Evolutionary conservation across 2,888 invertebrate genomes (phyloP), one percentile per base, ranked within the genome.

Genomic region (Ischnura elegans): DNA sequence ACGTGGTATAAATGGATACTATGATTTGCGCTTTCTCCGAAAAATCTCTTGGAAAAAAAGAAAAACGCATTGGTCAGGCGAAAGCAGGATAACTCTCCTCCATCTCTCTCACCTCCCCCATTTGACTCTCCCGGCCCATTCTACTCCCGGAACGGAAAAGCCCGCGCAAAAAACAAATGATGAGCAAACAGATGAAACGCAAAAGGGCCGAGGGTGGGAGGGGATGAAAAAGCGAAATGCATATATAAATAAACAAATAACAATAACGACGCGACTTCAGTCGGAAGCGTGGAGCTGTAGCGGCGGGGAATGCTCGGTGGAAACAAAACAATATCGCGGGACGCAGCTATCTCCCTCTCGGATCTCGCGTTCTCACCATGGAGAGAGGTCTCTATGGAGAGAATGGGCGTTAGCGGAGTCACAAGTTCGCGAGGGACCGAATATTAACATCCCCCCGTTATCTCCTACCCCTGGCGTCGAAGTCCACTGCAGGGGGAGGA

Each of bases 181-280:
- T 19, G 51, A 51, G 3, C 25, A 76, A 76, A 76, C 76, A 76
- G 36, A 76, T 76, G 76, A 76, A 76, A 76, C 76, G 76, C 76
- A 16, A 76, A 36, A 36, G 29, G 36, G 36, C 13, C 76, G 66
- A 66, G 61, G 25, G 66, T 29, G 66, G 13, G n/a, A 29, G 36
- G 36, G 36, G 66, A n/a, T 8, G n/a, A 25, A 19, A 61, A 19
- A 61, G n/a, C 29, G 16, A 29, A 29, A 36, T 36, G 76, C 36
- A 36, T n/a, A 36, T 36, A 76, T 76, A 36, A 36, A 76, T 76
- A 76, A 76, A 76, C 36, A 36, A 76, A 76, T 76, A 76, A 76
- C 76, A 76, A 76, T 76, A 76, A 76, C 76, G 76, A 76, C 76
- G 76, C 76, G 76, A 76, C 76, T 76, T 76, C 76, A 76, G 76